phyloP scores from a whole-genome alignment of 2,888 invertebrate species.

The Torymus aiolomorphi region DNA sequence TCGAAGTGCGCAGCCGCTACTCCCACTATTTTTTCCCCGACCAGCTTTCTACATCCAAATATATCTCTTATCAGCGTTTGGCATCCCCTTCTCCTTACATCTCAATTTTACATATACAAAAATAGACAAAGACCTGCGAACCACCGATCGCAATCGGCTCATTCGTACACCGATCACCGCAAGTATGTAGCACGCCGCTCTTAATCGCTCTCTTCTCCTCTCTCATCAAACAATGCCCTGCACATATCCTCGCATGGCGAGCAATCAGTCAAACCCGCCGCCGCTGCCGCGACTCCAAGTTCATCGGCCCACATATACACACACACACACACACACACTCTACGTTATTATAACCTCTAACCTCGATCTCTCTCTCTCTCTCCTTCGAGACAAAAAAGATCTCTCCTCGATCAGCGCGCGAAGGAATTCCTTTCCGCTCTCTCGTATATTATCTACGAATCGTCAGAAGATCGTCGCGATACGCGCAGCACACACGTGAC shows the following conservation, averaged over 20 bases:
- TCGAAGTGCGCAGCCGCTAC: background rate
- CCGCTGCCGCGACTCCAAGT: background rate
- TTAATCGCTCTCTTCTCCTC: too few relatives aligned
- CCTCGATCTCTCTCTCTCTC: constrained; percentile 21
- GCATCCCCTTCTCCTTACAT: too few relatives aligned
- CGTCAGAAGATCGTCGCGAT: constrained; percentile 21
- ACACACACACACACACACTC: too few relatives aligned
- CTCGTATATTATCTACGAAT: constrained; percentile 5
- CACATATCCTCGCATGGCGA: background rate
- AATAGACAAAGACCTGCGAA: too few relatives aligned
- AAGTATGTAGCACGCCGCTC: too few relatives aligned
- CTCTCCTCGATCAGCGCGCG: background rate
- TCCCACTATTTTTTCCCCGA: background rate
- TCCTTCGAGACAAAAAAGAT: background rate
- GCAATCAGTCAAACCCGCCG: constrained; percentile 10
- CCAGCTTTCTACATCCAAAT: background rate
- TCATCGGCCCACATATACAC: background rate
- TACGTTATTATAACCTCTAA: constrained; percentile 30
- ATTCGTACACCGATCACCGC: too few relatives aligned
- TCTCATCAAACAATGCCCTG: too few relatives aligned
- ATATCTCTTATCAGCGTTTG: background rate
- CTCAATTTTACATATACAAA: too few relatives aligned
- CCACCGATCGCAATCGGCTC: too few relatives aligned
- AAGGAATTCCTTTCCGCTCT: background rate
- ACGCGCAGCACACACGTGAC: constrained; percentile 30